Percentiles rank a stretch among this genome's conserved stretches.
Conservation (phyloP, 2,888 invertebrate species). For the Neuroscelio doddi region DNA sequence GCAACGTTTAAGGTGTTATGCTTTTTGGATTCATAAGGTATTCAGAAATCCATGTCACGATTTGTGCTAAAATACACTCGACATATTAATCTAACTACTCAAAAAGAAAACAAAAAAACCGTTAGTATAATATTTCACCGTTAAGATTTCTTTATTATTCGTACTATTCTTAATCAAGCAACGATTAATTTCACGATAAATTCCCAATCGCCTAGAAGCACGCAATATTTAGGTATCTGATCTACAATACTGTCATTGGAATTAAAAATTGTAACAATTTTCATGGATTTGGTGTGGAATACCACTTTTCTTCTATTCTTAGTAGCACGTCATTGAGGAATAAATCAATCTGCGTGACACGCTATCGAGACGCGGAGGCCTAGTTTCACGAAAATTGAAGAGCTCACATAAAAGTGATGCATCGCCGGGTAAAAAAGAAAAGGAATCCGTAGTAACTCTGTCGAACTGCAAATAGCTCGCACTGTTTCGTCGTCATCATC, state of each 20-base stretch:
- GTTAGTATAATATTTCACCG: no score
- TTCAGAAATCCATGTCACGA: no score
- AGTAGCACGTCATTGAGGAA: conserved; percentile 51
- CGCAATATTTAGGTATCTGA: conserved; percentile 31
- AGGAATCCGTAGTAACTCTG: conserved; percentile 21
- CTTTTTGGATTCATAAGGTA: no score
- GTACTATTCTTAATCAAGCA: conserved; percentile 18
- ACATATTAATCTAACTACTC: no score
- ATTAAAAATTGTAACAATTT: no score
- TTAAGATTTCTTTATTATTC: no score
- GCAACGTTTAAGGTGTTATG: no score
- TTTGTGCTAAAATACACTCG: no score
- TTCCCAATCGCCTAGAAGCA: conserved; percentile 20
- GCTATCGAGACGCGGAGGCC: conserved; percentile 6
- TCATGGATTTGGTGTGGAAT: no score
- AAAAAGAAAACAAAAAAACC: no score
- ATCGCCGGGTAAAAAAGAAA: conserved; percentile 1
- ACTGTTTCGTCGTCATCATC: conserved; percentile 7
- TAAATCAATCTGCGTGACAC: conserved; percentile 52
- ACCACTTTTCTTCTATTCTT: conserved; percentile 57
- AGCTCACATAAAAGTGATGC: not conserved
- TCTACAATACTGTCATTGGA: no score
- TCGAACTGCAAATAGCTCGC: conserved; percentile 20
- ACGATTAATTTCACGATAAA: conserved; percentile 33
- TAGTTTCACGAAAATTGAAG: conserved; percentile 1